Base-by-base conservation (phyloP, 1,140 invertebrate genomes). In the Pantala flavescens region DNA sequence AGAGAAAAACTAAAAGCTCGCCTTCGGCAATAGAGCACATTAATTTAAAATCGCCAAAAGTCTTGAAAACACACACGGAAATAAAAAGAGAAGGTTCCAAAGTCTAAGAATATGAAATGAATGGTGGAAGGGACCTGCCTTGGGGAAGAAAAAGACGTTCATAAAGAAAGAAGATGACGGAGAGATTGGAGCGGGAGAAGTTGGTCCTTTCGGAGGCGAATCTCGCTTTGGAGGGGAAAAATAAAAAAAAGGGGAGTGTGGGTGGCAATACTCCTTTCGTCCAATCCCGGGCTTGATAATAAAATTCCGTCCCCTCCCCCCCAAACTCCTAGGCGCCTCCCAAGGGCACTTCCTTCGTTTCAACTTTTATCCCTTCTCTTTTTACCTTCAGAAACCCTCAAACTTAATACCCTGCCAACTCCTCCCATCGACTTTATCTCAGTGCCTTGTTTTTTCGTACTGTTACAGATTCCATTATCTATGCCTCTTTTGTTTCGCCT, bases 381-480 rank as follows among this genome's bases (percentile, higher is more conserved):
- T 63, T 21, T 21, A 63, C 49, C 49, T 63, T 63, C 49, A 14
- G 49, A 63, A 63, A 63, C 12, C 49, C 49, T 14, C 2, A 63
- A 63, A 63, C 49, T 63, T 63, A 63, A 63, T 63, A 63, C 49
- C 49, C 49, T 63, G 49, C 49, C 49, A 63, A 63, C 49, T 63
- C 49, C 12, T 63, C 49, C 49, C 49, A 63, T 63, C 49, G 49
- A 63, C 49, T 63, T 63, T 63, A 63, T 63, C 49, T 63, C 49
- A 19, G 16, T 12, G 49, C 49, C 49, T 63, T 12, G 12, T 63
- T 63, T 12, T 63, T 7, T 63, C 49, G 3, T 7, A 63, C 49
- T 3, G 49, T 63, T 63, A 63, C 16, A 21, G 49, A 63, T 63
- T 63, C n/a, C 49, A 63, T 63, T 63, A 63, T 63, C 49, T 63